Evolutionary conservation across 2,888 invertebrate genomes (phyloP), one percentile per base, ranked within the genome.

Genomic region (Phania funesta): DNA sequence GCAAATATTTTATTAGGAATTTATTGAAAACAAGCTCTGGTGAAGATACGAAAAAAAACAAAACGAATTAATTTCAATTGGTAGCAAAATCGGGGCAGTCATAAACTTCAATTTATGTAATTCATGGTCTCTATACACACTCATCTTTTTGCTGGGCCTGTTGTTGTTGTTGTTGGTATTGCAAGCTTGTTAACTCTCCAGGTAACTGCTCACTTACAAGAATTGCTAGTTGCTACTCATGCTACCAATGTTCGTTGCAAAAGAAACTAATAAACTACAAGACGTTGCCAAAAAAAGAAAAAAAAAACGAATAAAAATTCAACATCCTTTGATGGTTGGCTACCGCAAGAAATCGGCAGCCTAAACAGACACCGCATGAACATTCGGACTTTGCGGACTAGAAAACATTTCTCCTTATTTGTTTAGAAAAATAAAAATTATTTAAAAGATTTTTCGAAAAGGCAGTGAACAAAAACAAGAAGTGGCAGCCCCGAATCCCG

Each of bases 1-100:
- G 88, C 86, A 85, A 87, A 87, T 88, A 87, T 87, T 87, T 87
- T 87, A 88, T 87, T 88, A 86, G 85, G 88, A 87, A 84, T 87
- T 87, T 81, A 62, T 79, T 65, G 46, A 75, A 58, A 52, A 70
- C 52, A 65, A 58, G 62, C 26, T 38, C 52, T 3, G 41, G 11
- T 35, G 38, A 24, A 26, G 18, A 18, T 13, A 29, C 1, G 9
- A 64, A 13, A 64, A 24, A 1, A 54, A 56, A 48, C 24, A 16
- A 54, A 38, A 71, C 46, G 13, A 64, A 48, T 65, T 56, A 84
- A 85, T 86, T 88, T 87, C 86, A 86, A 86, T 86, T 74, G 85
- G 85, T 85, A 85, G 85, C 85, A 81, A 85, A 86, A 85, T 83
- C 85, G 77, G 79, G 83, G 78, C 83, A 84, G 84, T 84, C 83